Percentiles rank a stretch among this genome's conserved stretches.
phyloP scores from a whole-genome alignment of 2,888 invertebrate genomes.

The Macaria liturata region DNA sequence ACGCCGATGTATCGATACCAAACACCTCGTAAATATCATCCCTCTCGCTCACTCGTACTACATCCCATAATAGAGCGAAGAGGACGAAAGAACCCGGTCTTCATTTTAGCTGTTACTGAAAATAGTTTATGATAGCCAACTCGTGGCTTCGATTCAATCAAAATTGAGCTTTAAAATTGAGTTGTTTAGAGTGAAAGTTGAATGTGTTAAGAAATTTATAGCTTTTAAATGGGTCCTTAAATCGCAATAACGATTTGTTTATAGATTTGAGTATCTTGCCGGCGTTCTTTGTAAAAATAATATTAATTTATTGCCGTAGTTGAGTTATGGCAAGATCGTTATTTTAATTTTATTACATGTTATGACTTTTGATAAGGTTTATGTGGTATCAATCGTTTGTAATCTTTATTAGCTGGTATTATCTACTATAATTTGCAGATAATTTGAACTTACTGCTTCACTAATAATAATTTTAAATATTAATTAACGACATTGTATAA shows the following conservation, averaged over 20 bases:
- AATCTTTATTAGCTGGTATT: conserved; percentile 2
- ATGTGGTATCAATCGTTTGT: conserved; percentile 26
- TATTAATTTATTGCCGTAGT: conserved; percentile 58
- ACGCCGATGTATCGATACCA: conserved; percentile 79
- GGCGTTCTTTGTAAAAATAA: conserved; percentile 60
- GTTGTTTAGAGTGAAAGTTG: conserved; percentile 39
- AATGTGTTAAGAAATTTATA: conserved; percentile 59
- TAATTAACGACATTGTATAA: no score
- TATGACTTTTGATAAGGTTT: conserved; percentile 39
- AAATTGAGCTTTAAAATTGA: conserved; percentile 48
- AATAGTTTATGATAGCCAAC: conserved; percentile 79
- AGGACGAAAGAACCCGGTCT: conserved; percentile 55
- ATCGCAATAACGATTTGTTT: conserved; percentile 83
- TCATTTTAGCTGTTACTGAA: conserved; percentile 74
- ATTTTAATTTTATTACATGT: conserved; percentile 51
- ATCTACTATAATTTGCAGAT: no score
- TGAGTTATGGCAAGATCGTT: conserved; percentile 44
- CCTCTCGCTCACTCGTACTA: conserved; percentile 49
- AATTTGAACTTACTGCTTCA: no score
- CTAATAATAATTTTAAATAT: no score
- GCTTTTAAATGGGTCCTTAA: conserved; percentile 82
- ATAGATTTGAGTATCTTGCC: conserved; percentile 60
- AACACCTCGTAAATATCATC: conserved; percentile 76
- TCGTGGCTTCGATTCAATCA: conserved; percentile 37
- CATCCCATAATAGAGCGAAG: conserved; percentile 37